Evolutionary conservation across 2,113 vertebrate species (phyloP), one percentile per base, ranked within the genome.

Genomic region (Ornithorhynchus anatinus): DNA sequence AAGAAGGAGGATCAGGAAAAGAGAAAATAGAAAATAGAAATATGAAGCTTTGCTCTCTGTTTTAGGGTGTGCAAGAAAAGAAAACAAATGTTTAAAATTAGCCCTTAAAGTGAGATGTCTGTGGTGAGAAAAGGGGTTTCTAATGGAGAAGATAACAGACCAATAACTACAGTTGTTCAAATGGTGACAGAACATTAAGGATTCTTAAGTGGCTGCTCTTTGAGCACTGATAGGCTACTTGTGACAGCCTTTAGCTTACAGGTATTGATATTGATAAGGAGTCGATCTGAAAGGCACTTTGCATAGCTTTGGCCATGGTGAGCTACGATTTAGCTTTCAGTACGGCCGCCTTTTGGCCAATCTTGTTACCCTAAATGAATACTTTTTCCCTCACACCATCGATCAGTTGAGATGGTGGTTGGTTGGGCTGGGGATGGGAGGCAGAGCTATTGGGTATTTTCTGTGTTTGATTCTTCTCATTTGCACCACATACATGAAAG

Each of bases 151-250:
- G 23, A n/a, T 27, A 2, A 51, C 59, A 59, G 2, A 53, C 17
- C 47, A 0, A 0, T 25, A 6, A 48, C 16, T 37, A 8, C 0
- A 4, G 11, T 6, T 59, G 32, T 11, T 25, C 48, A 43, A 11
- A 11, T 35, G 5, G 22, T 2, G n/a, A 47, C 37, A 1, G 6
- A 0, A 0, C 35, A 7, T 16, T 2, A 0, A 0, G 0, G 35
- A 0, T 19, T 44, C 4, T 15, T 31, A 19, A 9, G 44, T 2
- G 10, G 39, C 5, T 9, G 42, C 16, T 33, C 14, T 16, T 9
- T 14, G 17, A 36, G 38, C 0, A 3, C 16, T 39, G 23, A 38
- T 5, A 27, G 12, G 48, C 39, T 64, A 3, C 43, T 53, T 70
- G 72, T 59, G 29, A 32, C 0, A 0, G 5, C 17, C 48, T 39